Conservation (phyloP, 1,140 invertebrate genomes). For the Ceratitis capitata region DNA sequence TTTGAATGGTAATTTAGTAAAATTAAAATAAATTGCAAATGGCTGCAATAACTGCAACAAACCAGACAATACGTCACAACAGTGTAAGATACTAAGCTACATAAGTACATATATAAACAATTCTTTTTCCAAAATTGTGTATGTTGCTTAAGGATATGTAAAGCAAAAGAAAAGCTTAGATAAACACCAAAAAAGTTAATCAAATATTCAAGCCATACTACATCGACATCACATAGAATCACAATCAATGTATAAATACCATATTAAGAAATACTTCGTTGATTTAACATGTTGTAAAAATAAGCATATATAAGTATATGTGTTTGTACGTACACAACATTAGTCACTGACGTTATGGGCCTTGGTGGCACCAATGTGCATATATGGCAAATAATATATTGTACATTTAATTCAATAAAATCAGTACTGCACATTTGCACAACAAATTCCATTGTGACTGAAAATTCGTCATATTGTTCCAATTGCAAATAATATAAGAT, state of each 20-base stretch:
- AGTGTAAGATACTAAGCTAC: background rate
- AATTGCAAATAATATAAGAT: background rate
- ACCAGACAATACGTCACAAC: no score
- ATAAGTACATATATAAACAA: no score
- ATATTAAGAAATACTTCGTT: background rate
- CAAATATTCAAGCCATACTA: background rate
- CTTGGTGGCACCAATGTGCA: background rate
- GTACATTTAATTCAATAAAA: background rate
- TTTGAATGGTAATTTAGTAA: no score
- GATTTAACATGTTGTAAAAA: background rate
- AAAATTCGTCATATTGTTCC: background rate
- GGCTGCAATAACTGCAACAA: no score
- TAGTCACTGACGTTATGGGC: background rate
- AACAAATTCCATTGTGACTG: no score
- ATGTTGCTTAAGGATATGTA: no score
- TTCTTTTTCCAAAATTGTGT: no score
- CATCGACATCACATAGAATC: background rate
- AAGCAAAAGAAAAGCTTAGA: no score
- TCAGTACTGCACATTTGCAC: background rate
- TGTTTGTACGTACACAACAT: background rate
- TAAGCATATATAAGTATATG: background rate
- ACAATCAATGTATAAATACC: background rate
- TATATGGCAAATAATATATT: background rate
- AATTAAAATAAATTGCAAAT: no score
- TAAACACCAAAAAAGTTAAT: no score